These are phyloP conservation scores for Apamea monoglypha DNA, from an alignment of 2,888 invertebrate species.

Conservation along the genomic window DNA sequence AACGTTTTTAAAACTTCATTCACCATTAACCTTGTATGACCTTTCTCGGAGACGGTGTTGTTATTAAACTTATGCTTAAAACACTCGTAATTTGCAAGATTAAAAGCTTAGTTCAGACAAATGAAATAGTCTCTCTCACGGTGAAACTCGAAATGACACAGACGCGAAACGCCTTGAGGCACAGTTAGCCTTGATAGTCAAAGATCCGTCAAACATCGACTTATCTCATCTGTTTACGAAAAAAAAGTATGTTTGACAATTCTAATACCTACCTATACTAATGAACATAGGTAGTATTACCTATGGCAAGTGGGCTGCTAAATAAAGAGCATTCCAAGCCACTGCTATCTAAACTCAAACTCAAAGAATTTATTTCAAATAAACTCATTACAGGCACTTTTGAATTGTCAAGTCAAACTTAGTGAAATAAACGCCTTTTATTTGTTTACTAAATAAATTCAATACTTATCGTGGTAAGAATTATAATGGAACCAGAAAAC, in stretches of 20 bases:
- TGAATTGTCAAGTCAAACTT: not conserved
- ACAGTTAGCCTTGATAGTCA: conserved; percentile 60
- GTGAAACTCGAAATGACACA: conserved; percentile 22
- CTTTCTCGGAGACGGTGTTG: not conserved
- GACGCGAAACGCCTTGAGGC: conserved; percentile 32
- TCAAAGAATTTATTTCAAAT: too few species aligned
- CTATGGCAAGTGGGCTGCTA: not conserved
- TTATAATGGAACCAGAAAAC: not conserved
- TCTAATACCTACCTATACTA: not conserved
- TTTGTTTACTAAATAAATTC: not conserved
- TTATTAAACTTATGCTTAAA: conserved; percentile 33
- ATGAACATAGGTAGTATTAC: not conserved
- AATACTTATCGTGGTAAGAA: not conserved
- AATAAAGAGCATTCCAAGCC: not conserved
- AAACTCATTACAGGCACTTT: too few species aligned
- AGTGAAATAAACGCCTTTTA: not conserved
- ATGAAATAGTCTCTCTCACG: conserved; percentile 21
- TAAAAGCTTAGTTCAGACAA: conserved; percentile 43
- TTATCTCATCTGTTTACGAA: not conserved
- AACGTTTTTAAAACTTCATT: conserved; percentile 4
- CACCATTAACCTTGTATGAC: conserved; percentile 1
- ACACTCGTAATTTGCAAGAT: conserved; percentile 42
- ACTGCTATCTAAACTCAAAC: too few species aligned
- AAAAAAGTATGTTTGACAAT: not conserved
- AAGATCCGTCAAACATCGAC: not conserved